Base-by-base conservation (phyloP, 2,888 invertebrate species). In the Argynnis bischoffii region DNA sequence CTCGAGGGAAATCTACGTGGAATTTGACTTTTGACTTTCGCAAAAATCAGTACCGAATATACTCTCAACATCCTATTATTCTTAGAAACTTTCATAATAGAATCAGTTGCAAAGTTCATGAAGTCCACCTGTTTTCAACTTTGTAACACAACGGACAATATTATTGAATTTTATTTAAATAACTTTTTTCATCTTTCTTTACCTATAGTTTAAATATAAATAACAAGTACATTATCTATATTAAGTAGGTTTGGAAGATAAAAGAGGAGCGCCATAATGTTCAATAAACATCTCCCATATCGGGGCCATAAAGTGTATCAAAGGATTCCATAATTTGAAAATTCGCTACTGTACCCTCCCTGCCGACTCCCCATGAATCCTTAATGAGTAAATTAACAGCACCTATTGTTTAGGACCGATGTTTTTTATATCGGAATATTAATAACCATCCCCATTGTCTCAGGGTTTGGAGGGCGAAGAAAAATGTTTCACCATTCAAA, bases 301-400 rank as follows among this genome's bases (percentile, higher is more conserved):
- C 73, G 72, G 76, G 59, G 56, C 70, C 69, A 70, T 74, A 73
- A 75, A 78, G 76, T 74, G 73, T 79, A 78, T 78, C 75, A 80
- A 79, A 78, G 77, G 77, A 79, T 79, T 76, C 74, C 74, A 76
- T 78, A 77, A 75, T 77, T 70, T 67, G 70, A 60, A 76, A 77
- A 75, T 77, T 75, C 68, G 75, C 74, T 76, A 78, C 72, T 72
- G 76, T 75, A 71, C 78, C 78, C 76, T 78, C 72, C 69, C 69
- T 72, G 60, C 65, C 69, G 76, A 80, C 87, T 79, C 90, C 89
- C 92, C 85, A 87, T 89, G 91, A 90, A 92, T 92, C 79, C 83
- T 81, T 91, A 92, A 91, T 90, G 90, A 92, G 87, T 83, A 87
- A 91, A 92, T 92, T 92, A 92, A 92, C 90, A 89, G 85, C 88